Evolutionary conservation across 2,113 vertebrate genomes (phyloP).

Genomic region (Corydoras maculifer): DNA sequence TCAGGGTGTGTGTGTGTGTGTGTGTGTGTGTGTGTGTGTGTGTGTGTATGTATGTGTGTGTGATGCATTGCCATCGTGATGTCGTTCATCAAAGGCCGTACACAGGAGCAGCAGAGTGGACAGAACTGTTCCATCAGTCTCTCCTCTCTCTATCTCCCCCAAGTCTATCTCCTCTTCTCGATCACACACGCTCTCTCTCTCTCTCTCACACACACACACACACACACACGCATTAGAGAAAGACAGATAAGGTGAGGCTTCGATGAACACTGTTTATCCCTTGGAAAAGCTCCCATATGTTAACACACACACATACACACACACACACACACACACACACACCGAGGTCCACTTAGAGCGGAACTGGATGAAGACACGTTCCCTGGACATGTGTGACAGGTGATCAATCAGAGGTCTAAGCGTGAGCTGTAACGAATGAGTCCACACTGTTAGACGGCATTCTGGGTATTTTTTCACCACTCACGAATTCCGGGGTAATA

Average conservation of each 20-base stretch:
- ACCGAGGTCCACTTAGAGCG: neutral
- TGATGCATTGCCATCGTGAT: constrained; percentile 25
- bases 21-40: neutral
- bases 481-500: no score
- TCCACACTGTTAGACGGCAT: no score
- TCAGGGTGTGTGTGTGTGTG: constrained; percentile 32
- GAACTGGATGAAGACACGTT: neutral
- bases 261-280: constrained; percentile 28
- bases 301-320: neutral
- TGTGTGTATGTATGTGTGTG: no score
- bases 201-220: constrained; percentile 1
- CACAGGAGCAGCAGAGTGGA: constrained; percentile 34
- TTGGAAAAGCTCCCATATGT: constrained; percentile 1
- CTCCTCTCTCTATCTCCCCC: no score
- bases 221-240: constrained; percentile 9
- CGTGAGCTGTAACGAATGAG: no score
- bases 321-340: constrained; percentile 20
- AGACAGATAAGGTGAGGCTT: constrained; percentile 27
- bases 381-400: no score
- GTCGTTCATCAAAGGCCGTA: constrained; percentile 29
- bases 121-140: constrained; percentile 21
- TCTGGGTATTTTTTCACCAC: no score
- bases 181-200: neutral
- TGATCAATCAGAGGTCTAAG: no score
- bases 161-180: no score